phyloP scores from a whole-genome alignment of 2,888 invertebrate genomes.

The Coleophora deauratella region DNA sequence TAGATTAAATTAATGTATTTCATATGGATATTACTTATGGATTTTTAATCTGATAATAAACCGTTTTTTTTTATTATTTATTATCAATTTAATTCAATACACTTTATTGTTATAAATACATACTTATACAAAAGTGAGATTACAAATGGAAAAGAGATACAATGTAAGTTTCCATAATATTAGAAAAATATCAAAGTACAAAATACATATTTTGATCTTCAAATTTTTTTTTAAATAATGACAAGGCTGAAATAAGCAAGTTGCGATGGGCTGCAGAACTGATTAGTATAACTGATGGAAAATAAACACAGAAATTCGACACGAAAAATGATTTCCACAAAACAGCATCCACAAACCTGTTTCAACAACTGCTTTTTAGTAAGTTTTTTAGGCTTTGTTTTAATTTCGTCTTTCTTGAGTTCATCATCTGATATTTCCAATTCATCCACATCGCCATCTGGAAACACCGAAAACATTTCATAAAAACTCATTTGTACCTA shows the following conservation, averaged over 20 bases:
- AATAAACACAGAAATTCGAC: neutral
- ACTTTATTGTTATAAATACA: too few relatives aligned
- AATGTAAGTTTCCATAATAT: neutral
- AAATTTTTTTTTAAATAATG: neutral
- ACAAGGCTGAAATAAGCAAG: neutral
- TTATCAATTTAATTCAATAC: too few relatives aligned
- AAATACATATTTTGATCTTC: neutral
- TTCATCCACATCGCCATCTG: slow-evolving; percentile 69
- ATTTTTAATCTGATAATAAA: too few relatives aligned
- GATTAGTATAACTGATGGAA: neutral
- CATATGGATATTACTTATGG: too few relatives aligned
- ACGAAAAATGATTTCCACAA: too few relatives aligned
- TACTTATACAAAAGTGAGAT: too few relatives aligned
- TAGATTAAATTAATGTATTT: too few relatives aligned
- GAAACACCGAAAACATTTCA: slow-evolving; percentile 5
- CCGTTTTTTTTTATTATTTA: too few relatives aligned
- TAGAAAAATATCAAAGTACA: neutral
- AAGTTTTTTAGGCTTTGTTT: slow-evolving; percentile 77
- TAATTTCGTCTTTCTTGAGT: slow-evolving; percentile 80
- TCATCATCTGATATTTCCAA: slow-evolving; percentile 85
- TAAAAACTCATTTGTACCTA: too few relatives aligned
- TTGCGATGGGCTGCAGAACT: too few relatives aligned
- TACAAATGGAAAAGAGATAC: too few relatives aligned
- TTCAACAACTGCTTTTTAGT: slow-evolving; percentile 59
- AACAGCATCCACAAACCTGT: slow-evolving; percentile 42